Evolutionary conservation across 37 sponge, comb jelly and placozoan species (phyloP).

Genomic region (Hexactinellida sp.): DNA sequence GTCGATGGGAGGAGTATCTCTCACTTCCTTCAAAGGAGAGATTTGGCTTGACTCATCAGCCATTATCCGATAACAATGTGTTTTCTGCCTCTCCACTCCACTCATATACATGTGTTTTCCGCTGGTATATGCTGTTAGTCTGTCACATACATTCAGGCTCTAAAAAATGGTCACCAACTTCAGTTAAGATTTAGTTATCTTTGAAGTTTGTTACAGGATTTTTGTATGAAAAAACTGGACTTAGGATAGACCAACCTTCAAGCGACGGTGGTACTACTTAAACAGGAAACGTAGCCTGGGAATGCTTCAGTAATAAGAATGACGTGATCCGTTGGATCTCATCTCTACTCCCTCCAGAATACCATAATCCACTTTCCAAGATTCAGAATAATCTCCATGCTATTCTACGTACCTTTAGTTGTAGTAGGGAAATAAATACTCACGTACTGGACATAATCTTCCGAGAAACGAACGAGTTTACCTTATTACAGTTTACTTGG

Average conservation of each 20-base stretch:
- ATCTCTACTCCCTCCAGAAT: no score
- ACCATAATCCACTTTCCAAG: no score
- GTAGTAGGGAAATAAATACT: no score
- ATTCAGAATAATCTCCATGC: no score
- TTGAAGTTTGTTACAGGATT: background rate
- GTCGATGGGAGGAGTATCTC: background rate
- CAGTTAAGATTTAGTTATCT: background rate
- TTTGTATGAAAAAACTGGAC: background rate
- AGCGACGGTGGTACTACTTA: background rate
- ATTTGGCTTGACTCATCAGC: background rate
- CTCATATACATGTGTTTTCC: background rate
- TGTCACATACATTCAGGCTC: background rate
- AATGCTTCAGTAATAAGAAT: background rate
- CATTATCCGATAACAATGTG: background rate
- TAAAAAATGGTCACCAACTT: background rate
- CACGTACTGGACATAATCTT: no score
- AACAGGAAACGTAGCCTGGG: background rate
- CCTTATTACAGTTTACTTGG: no score
- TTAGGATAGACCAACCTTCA: background rate
- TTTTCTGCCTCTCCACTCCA: background rate
- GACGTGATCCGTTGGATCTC: no score
- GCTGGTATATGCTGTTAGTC: background rate
- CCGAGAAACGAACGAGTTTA: no score
- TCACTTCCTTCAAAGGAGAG: background rate
- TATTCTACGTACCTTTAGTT: no score